These are phyloP conservation scores for Ophion ellenae DNA, from an alignment of 2,888 invertebrate species.

Conservation along the genomic window DNA sequence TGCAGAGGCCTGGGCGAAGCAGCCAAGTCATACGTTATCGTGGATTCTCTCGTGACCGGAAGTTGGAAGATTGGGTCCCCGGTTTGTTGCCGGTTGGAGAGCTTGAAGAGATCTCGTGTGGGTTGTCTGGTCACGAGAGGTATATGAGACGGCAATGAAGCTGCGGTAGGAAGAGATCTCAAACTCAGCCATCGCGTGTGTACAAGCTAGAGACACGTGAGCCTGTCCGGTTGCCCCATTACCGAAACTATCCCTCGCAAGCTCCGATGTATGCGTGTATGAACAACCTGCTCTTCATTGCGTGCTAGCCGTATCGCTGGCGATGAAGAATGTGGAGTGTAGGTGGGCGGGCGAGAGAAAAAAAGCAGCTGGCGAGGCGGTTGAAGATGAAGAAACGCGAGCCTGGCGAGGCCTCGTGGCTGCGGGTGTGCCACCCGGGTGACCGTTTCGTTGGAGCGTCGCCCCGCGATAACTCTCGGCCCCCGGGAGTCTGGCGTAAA, in stretches of 20 bases:
- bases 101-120: slow-evolving; percentile 54
- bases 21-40: slow-evolving; percentile 67
- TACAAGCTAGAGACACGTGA: slow-evolving; percentile 33
- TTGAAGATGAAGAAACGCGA: slow-evolving; percentile 34
- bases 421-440: slow-evolving; percentile 32
- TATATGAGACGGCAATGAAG: slow-evolving; percentile 49
- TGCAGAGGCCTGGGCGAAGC: slow-evolving; percentile 17
- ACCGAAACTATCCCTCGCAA: not conserved
- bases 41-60: slow-evolving; percentile 67
- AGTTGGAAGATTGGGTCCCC: slow-evolving; percentile 61
- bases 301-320: slow-evolving; percentile 37
- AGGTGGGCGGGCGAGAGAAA: slow-evolving; percentile 12
- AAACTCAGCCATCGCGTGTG: slow-evolving; percentile 15
- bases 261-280: not conserved
- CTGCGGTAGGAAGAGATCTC: slow-evolving; percentile 43
- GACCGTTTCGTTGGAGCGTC: slow-evolving; percentile 70
- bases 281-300: slow-evolving; percentile 12
- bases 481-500: slow-evolving; percentile 63
- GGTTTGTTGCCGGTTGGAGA: slow-evolving; percentile 49
- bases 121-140: slow-evolving; percentile 54
- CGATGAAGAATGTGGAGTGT: slow-evolving; percentile 31
- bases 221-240: slow-evolving; percentile 9
- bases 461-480: slow-evolving; percentile 73
- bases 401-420: slow-evolving; percentile 64
- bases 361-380: slow-evolving; percentile 16